Conservation (phyloP, 2,797 vertebrate genomes). For the Malurus splendens region DNA sequence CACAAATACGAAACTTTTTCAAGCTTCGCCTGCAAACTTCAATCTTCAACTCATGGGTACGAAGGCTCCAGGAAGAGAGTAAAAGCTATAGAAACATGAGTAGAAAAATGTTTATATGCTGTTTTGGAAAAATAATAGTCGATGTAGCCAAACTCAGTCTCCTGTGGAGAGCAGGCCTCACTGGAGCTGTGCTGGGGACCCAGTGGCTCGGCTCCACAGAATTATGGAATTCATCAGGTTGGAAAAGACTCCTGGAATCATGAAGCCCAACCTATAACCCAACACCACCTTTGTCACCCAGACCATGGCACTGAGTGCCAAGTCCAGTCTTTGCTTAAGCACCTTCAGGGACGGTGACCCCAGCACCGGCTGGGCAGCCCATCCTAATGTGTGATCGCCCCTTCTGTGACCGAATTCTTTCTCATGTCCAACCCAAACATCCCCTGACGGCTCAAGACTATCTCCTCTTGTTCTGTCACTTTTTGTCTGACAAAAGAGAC, state of each 20-base stretch:
- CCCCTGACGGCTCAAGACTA: background rate
- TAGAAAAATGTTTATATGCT: background rate
- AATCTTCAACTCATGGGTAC: background rate
- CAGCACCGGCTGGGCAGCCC: background rate
- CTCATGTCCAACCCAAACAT: background rate
- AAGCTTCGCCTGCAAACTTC: background rate
- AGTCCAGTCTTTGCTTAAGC: background rate
- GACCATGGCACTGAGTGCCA: background rate
- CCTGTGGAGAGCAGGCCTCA: background rate
- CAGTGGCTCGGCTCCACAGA: rapidly evolving
- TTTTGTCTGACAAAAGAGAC: background rate
- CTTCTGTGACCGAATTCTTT: background rate
- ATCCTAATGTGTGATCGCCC: background rate
- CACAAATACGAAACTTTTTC: background rate
- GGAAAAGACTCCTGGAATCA: background rate
- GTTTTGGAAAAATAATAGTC: background rate
- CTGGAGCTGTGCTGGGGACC: background rate
- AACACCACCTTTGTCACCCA: background rate
- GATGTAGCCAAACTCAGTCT: background rate
- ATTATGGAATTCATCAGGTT: no score
- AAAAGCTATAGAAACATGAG: background rate
- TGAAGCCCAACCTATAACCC: rapidly evolving
- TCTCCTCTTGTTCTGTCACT: background rate
- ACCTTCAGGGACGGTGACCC: background rate
- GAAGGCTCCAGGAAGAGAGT: background rate